Percentiles rank a stretch among this genome's conserved stretches.
Conservation (phyloP, 2,888 invertebrate genomes). For the Synergus umbraculus region DNA sequence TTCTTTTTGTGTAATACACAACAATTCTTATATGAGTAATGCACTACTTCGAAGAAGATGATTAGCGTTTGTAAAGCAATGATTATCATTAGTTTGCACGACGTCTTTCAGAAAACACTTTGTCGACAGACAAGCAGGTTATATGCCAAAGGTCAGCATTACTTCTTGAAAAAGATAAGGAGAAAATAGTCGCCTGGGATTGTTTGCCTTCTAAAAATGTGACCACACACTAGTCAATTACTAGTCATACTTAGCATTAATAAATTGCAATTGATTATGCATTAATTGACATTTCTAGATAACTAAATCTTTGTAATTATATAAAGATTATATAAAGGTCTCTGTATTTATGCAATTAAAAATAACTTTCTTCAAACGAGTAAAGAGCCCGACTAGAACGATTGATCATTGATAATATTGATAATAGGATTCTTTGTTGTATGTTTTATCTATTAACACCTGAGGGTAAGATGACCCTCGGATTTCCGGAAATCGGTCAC, state of each 20-base stretch:
- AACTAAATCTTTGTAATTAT: background rate
- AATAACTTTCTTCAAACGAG: background rate
- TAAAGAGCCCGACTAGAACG: background rate
- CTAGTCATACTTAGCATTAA: background rate
- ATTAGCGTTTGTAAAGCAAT: background rate
- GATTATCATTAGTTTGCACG: conserved; percentile 5
- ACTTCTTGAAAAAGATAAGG: conserved; percentile 49
- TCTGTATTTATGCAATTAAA: background rate
- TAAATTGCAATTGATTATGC: background rate
- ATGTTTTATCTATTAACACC: background rate
- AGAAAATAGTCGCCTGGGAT: conserved; percentile 15
- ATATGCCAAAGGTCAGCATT: conserved; percentile 52
- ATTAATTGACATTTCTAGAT: background rate
- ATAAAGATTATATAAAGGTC: background rate
- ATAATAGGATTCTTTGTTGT: no score
- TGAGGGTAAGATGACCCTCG: background rate
- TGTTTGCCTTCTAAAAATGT: background rate
- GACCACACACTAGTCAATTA: background rate
- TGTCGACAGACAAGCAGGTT: conserved; percentile 44
- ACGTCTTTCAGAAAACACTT: conserved; percentile 35
- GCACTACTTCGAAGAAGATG: background rate
- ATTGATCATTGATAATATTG: background rate
- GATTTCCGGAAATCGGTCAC: background rate
- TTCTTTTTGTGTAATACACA: background rate
- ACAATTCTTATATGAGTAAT: background rate